Conservation (phyloP, 1,140 invertebrate species). For the Bombyx mandarina region DNA sequence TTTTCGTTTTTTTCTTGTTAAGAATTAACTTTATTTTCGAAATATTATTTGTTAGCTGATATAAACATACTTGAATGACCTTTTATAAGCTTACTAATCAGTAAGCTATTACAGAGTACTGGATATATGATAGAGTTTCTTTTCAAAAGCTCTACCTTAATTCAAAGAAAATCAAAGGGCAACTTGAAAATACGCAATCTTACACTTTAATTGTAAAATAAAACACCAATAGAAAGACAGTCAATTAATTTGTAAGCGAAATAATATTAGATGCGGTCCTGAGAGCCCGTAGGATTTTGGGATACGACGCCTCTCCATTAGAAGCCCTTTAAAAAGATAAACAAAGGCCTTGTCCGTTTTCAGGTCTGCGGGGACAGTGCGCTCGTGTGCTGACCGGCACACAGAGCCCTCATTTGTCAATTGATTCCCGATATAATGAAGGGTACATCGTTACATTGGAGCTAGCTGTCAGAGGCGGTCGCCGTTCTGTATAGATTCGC, state of each 20-base stretch:
- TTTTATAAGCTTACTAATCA: too few species aligned
- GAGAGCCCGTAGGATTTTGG: constrained; percentile 13
- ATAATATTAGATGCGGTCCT: constrained; percentile 14
- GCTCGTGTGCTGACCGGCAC: constrained; percentile 7
- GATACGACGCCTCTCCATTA: constrained; percentile 19
- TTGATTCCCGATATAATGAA: constrained; percentile 68
- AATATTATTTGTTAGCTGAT: too few species aligned
- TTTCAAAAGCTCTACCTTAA: too few species aligned
- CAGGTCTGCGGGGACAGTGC: not conserved
- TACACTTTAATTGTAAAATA: constrained; percentile 3
- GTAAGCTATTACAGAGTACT: too few species aligned
- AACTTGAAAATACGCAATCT: too few species aligned
- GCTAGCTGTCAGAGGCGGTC: constrained; percentile 54
- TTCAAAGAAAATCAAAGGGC: too few species aligned
- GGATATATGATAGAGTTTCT: too few species aligned
- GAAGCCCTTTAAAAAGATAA: constrained; percentile 28
- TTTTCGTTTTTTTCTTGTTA: too few species aligned
- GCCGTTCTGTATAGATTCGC: constrained; percentile 43
- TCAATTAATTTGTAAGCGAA: constrained; percentile 14
- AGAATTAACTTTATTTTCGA: too few species aligned
- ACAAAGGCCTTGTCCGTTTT: constrained; percentile 15
- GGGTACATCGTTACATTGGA: constrained; percentile 58
- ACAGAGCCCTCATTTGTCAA: constrained; percentile 53
- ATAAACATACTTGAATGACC: too few species aligned
- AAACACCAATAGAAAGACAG: constrained; percentile 10